phyloP scores from a whole-genome alignment of 2,888 invertebrate species.

The Spilosoma lubricipeda region DNA sequence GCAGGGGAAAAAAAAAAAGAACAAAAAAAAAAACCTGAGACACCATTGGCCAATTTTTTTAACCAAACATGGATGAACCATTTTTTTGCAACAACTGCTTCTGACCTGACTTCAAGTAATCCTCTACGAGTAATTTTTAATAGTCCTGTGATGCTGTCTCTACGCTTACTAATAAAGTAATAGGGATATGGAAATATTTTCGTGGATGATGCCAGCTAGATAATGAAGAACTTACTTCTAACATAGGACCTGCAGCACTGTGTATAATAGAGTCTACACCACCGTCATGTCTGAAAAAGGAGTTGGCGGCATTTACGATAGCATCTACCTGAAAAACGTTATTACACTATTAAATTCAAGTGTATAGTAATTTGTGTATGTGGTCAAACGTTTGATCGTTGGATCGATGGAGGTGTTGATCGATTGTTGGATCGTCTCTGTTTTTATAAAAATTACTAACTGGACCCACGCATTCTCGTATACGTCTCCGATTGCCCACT shows the following conservation, averaged over 20 bases:
- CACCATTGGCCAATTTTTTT: neutral
- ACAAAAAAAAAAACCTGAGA: too few species aligned
- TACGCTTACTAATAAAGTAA: neutral
- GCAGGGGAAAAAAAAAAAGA: too few species aligned
- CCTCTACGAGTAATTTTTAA: neutral
- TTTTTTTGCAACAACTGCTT: too few species aligned
- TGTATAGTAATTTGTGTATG: neutral
- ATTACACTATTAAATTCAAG: neutral
- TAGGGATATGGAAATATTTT: neutral
- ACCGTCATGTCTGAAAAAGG: slow-evolving; percentile 90
- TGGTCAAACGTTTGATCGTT: too few species aligned
- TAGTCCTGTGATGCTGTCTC: neutral
- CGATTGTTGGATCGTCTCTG: too few species aligned
- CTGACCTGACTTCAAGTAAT: too few species aligned
- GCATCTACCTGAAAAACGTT: slow-evolving; percentile 88
- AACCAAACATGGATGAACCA: too few species aligned
- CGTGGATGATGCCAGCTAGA: neutral
- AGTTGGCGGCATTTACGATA: slow-evolving; percentile 96
- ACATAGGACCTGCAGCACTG: slow-evolving; percentile 89
- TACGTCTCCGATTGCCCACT: too few species aligned
- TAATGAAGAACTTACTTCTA: slow-evolving; percentile 72
- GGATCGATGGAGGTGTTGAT: too few species aligned
- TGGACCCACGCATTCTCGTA: too few species aligned
- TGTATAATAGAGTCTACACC: slow-evolving; percentile 98
- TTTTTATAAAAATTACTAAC: too few species aligned